Base-by-base conservation (phyloP, 2,888 invertebrate species). In the Smittia sp. region DNA sequence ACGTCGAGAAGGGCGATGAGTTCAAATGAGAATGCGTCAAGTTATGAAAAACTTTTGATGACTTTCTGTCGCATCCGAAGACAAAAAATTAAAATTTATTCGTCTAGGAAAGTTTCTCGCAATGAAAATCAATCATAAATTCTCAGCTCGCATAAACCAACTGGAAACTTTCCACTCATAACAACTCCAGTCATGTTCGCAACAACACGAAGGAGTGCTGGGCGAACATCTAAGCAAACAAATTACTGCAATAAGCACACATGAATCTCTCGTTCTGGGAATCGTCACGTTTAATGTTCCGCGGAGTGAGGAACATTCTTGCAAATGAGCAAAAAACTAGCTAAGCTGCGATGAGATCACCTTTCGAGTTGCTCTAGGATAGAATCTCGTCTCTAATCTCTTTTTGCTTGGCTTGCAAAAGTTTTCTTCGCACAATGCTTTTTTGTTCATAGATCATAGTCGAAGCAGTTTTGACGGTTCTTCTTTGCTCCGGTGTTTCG, bases 171-270 rank as follows among this genome's bases (percentile, higher is more conserved):
- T 32, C 32, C 32, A 32, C 32, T 32, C 32, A 32, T 32, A 32
- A 32, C 9, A 32, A 46, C 11, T 46, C 46, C n/a, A 46, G 46
- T 46, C 46, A 46, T 46, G 46, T 6, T n/a, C 46, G 3, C 46
- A 3, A 13, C 6, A 46, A 46, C 46, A 46, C 46, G n/a, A 25
- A 63, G 62, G 25, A 24, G 62, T 63, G 62, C 62, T 63, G 6
- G n/a, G 25, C n/a, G 11, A n/a, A 46, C 46, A 46, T 46, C 32
- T 32, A 32, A 32, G 15, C 46, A 46, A 46, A 46, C n/a, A 66
- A 66, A 66, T 66, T 66, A 38, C 66, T 66, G 66, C 66, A 66
- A 66, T 66, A 66, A 66, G 66, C 66, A 18, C 20, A 66, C 66
- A 66, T 32, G 27, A 65, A 25, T 63, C 9, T 25, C 9, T 32